Base-by-base conservation (phyloP, 2,888 invertebrate species). In the Zaprionus bogoriensis region DNA sequence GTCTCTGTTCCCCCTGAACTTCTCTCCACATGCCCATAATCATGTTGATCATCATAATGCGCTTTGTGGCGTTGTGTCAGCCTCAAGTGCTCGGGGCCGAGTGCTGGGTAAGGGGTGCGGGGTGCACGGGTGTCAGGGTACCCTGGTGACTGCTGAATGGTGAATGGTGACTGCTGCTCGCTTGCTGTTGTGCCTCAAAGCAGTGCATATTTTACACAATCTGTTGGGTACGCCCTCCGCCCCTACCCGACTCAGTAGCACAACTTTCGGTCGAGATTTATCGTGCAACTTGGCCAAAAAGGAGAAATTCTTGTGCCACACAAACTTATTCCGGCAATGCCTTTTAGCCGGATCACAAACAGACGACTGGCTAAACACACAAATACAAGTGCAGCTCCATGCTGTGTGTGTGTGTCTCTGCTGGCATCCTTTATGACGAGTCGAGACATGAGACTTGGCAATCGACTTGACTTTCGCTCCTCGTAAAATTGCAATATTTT, bases 31-130 rank as follows among this genome's bases (percentile, higher is more conserved):
- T 38, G 5, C 23, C 55, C 68, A 67, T 66, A 65, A 71, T 76
- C 67, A 59, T 51, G 69, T 70, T 75, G 80, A 86, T 85, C 67
- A 79, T 67, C 86, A 71, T 83, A 83, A 86, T 83, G 80, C 83
- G 71, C 71, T 81, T 80, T 87, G 74, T 77, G 80, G 68, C 77
- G 44, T 76, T 82, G 66, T 77, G 77, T 67, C 71, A 59, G 77
- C 64, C 59, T 67, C 69, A 70, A 74, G 69, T 67, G 66, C 51
- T 61, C 53, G 75, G 71, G 62, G 48, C 23, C 30, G 41, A 32
- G 60, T 65, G 61, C 48, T n/a, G n/a, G n/a, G n/a, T n/a, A n/a
- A n/a, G n/a, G n/a, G n/a, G n/a, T n/a, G n/a, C n/a, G n/a, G n/a
- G n/a, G n/a, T n/a, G 27, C 19, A 25, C 27, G 27, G 14, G 54